Evolutionary conservation across 1,140 invertebrate species (phyloP), one percentile per base, ranked within the genome.

Genomic region (Brevipalpus yothersi): DNA sequence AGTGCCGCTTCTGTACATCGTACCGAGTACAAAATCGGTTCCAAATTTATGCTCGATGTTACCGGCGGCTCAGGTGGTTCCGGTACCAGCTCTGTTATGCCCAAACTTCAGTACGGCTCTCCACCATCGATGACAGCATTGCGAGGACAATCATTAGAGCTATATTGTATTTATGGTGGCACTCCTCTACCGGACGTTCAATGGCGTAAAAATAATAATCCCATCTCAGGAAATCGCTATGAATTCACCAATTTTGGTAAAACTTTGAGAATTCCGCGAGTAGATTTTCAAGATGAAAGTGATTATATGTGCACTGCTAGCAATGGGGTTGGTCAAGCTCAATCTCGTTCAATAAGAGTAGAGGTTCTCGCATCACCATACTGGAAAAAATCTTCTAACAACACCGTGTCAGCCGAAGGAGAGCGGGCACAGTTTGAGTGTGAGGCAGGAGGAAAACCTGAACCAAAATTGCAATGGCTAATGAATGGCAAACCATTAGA

Each of bases 401-500:
- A 88, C 63, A 76, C 83, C 53, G 87, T 86, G 66, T 82, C 82
- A 5, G 86, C 91, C 15, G 90, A 95, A 74, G 89, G 84, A 55
- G 91, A 94, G 69, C 83, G 79, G 11, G 83, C 84, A 0, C 78
- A 80, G 63, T 90, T 98, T 67, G 74, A 77, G 53, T 98, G 94
- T 72, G 77, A 81, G 60, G 93, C 93, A 0, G 79, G 76, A 10
- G 93, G 91, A 61, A 79, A 80, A 3, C 94, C 94, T 0, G 77
- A 82, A 57, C 93, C 94, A 0, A 78, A 83, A 62, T 89, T 95
- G 56, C 80, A 86, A 66, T 98, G 94, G 94, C 93, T 92, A 58
- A 82, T 94, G 70, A 97, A 99, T 75, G 92, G 93, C 43, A 82
- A 82, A 67, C 84, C 86, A 0, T 81, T 95, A 67, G 75, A 61